Evolutionary conservation across 2,888 invertebrate genomes (phyloP).

Genomic region (Amblyjoppa fuscipennis): DNA sequence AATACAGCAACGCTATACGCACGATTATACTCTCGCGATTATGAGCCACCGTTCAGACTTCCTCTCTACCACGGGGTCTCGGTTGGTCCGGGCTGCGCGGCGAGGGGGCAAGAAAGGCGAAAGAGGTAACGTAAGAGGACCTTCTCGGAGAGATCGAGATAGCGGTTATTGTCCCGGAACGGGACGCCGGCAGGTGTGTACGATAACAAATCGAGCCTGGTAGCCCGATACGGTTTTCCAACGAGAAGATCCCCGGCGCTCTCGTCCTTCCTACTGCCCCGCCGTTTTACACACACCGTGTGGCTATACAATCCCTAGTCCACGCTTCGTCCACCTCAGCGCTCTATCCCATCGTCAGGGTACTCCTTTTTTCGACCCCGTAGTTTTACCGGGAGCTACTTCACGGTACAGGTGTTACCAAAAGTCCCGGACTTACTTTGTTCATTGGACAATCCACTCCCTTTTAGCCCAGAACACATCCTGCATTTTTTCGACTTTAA

Average conservation of each 20-base stretch:
- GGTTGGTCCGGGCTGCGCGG: slow-evolving; percentile 5
- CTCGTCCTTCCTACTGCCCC: slow-evolving; percentile 46
- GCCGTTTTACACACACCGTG: slow-evolving; percentile 7
- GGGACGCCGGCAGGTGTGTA: slow-evolving; percentile 80
- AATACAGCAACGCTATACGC: slow-evolving; percentile 18
- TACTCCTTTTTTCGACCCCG: slow-evolving; percentile 31
- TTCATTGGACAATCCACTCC: neutral
- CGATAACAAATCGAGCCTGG: slow-evolving; percentile 79
- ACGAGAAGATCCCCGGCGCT: slow-evolving; percentile 44
- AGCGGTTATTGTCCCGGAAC: slow-evolving; percentile 81
- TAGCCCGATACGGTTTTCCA: slow-evolving; percentile 67
- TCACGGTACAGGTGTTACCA: slow-evolving; percentile 33
- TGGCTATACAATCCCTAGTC: slow-evolving; percentile 24
- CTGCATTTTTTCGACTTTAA: neutral
- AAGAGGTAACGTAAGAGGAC: slow-evolving; percentile 76
- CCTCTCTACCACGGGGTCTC: slow-evolving; percentile 7
- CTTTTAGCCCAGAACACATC: neutral
- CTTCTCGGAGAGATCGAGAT: slow-evolving; percentile 77
- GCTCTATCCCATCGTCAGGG: slow-evolving; percentile 20
- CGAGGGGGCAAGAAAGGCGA: slow-evolving; percentile 43
- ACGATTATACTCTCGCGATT: slow-evolving; percentile 39
- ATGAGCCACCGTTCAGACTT: slow-evolving; percentile 34
- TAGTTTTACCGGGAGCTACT: slow-evolving; percentile 30
- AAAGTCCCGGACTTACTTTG: neutral
- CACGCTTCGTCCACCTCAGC: slow-evolving; percentile 33